phyloP scores from a whole-genome alignment of 2,888 invertebrate genomes.

The Dicyrtoma fusca region DNA sequence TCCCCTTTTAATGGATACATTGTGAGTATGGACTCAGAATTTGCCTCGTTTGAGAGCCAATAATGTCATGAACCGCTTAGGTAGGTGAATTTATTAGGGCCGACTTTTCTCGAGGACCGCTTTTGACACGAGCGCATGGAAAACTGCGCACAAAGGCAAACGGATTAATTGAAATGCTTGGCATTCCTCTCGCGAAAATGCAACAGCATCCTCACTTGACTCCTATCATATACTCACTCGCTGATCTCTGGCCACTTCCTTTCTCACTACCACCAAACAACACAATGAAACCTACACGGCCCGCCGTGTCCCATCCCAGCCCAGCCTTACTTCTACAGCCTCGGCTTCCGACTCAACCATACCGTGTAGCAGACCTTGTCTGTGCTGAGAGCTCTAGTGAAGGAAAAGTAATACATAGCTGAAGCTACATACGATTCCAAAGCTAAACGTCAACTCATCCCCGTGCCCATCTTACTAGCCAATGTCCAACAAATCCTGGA shows the following conservation, averaged over 20 bases:
- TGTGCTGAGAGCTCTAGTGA: too few species aligned
- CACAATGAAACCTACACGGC: neutral
- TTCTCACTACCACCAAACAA: constrained; percentile 12
- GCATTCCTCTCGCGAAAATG: constrained; percentile 55
- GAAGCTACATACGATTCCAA: too few species aligned
- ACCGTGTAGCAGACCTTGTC: too few species aligned
- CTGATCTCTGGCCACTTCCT: constrained; percentile 26
- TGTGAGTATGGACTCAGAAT: constrained; percentile 40
- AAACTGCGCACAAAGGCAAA: constrained; percentile 49
- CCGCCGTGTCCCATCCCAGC: neutral
- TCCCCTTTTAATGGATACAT: constrained; percentile 12
- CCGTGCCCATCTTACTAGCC: neutral
- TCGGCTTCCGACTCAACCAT: too few species aligned
- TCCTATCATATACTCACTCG: constrained; percentile 29
- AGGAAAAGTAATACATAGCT: too few species aligned
- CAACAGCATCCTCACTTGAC: constrained; percentile 45
- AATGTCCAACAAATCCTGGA: neutral
- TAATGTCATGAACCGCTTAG: constrained; percentile 51
- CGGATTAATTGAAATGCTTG: constrained; percentile 58
- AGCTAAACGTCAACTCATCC: too few species aligned
- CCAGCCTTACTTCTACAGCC: neutral
- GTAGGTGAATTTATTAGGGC: constrained; percentile 50
- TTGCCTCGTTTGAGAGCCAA: constrained; percentile 47
- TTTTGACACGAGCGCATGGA: constrained; percentile 46
- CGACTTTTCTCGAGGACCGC: constrained; percentile 41